Evolutionary conservation across 2,113 vertebrate species (phyloP).

Genomic region (Scalopus aquaticus): DNA sequence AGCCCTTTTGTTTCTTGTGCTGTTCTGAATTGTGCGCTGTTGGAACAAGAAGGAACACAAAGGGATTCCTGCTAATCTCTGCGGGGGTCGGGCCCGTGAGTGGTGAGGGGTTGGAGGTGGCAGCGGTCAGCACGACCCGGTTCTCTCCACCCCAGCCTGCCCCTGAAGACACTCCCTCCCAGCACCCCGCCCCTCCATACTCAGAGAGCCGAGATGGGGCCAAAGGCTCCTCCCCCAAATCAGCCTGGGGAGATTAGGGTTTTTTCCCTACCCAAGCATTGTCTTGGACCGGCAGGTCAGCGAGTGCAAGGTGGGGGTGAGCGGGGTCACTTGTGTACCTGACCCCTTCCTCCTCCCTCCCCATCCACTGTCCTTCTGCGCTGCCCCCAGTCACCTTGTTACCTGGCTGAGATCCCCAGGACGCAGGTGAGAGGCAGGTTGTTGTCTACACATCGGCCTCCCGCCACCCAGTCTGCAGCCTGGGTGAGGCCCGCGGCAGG

Average conservation of each 20-base stretch:
- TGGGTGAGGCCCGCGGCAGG: accelerated
- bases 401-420: background rate
- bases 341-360: background rate
- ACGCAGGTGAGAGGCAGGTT: background rate
- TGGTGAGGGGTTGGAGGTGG: background rate
- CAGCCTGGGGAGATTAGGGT: slow-evolving; percentile 9
- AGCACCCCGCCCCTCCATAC: background rate
- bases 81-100: accelerated
- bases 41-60: background rate
- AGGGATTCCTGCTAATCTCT: background rate
- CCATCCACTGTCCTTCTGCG: background rate
- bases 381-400: background rate
- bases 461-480: no score
- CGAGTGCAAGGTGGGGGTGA: slow-evolving; percentile 28
- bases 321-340: background rate
- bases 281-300: slow-evolving; percentile 41
- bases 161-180: background rate
- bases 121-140: background rate
- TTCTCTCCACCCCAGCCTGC: background rate
- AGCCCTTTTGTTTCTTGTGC: background rate
- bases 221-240: slow-evolving; percentile 17
- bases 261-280: slow-evolving; percentile 36
- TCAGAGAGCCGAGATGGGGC: background rate
- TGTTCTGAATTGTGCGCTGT: background rate
- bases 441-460: background rate